A percentile compares a stretch with the other conserved stretches of the same genome.
These are phyloP conservation scores for Oplegnathus fasciatus DNA, from an alignment of 2,113 vertebrate species.

Conservation along the genomic window DNA sequence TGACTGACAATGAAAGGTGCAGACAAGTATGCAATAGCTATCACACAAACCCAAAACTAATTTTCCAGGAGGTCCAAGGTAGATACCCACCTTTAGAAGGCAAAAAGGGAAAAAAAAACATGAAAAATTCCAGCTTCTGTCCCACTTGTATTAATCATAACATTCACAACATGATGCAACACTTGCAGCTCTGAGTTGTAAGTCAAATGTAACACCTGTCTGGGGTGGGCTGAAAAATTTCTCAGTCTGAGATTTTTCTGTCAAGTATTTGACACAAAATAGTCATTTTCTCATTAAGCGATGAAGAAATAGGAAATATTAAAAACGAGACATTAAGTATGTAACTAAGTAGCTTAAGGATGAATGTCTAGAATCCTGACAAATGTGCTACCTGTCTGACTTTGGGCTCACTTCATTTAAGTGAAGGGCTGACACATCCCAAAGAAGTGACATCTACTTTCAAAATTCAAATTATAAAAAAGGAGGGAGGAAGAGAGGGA, in stretches of 20 bases:
- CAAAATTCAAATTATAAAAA: background rate
- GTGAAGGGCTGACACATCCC: background rate
- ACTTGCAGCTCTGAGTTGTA: constrained; percentile 41
- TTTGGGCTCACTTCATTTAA: background rate
- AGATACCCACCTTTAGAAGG: constrained; percentile 18
- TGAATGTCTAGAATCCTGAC: constrained; percentile 11
- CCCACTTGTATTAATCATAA: constrained; percentile 31
- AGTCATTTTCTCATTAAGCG: background rate
- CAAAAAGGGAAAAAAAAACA: background rate
- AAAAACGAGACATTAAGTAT: background rate
- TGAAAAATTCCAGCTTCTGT: constrained; percentile 14
- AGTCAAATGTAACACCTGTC: constrained; percentile 47
- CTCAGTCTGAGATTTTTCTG: background rate
- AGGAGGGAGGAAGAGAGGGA: background rate
- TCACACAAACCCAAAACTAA: constrained; percentile 18
- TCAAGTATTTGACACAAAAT: constrained; percentile 11
- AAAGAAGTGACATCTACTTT: background rate
- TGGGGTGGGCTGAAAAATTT: constrained; percentile 7
- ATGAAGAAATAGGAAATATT: background rate
- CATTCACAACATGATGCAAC: constrained; percentile 46
- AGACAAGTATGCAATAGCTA: constrained; percentile 5
- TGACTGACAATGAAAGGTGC: constrained; percentile 1
- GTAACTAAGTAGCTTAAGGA: constrained; percentile 26
- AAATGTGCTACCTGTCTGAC: constrained; percentile 22
- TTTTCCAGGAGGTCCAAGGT: constrained; percentile 31